These are phyloP conservation scores for Phlogophora meticulosa DNA, from an alignment of 2,888 invertebrate genomes.

Conservation along the genomic window DNA sequence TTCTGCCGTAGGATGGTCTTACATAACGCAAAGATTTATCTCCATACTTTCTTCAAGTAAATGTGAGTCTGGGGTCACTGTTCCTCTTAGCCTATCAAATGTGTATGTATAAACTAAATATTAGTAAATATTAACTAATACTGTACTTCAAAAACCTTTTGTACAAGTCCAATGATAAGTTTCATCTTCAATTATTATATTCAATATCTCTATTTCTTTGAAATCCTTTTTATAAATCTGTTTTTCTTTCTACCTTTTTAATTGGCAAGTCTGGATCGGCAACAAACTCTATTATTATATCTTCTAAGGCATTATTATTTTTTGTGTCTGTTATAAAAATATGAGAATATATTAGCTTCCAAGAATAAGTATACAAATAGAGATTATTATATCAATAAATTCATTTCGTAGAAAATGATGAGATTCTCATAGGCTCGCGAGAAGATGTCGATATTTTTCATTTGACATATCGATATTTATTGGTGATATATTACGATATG, in stretches of 20 bases:
- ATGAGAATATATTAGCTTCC: slow-evolving; percentile 17
- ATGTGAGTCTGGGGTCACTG: slow-evolving; percentile 14
- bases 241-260: slow-evolving; percentile 30
- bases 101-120: slow-evolving; percentile 6
- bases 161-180: slow-evolving; percentile 9
- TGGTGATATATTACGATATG: no score
- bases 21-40: slow-evolving; percentile 17
- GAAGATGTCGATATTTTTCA: neutral
- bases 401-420: neutral
- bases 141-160: slow-evolving; percentile 6
- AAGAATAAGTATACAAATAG: slow-evolving; percentile 6
- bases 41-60: slow-evolving; percentile 5
- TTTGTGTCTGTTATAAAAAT: slow-evolving; percentile 6
- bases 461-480: no score
- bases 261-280: slow-evolving; percentile 26
- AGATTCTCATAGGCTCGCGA: no score
- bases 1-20: neutral
- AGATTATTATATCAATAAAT: slow-evolving; percentile 6
- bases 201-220: slow-evolving; percentile 30
- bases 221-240: slow-evolving; percentile 29
- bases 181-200: slow-evolving; percentile 23
- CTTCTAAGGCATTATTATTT: slow-evolving; percentile 2
- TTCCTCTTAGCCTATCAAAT: neutral
- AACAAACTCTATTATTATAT: slow-evolving; percentile 15
- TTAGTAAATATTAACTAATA: neutral